Percentiles rank a stretch among this genome's conserved stretches.
Conservation (phyloP, 2,113 vertebrate species). For the Odobenus rosmarus region DNA sequence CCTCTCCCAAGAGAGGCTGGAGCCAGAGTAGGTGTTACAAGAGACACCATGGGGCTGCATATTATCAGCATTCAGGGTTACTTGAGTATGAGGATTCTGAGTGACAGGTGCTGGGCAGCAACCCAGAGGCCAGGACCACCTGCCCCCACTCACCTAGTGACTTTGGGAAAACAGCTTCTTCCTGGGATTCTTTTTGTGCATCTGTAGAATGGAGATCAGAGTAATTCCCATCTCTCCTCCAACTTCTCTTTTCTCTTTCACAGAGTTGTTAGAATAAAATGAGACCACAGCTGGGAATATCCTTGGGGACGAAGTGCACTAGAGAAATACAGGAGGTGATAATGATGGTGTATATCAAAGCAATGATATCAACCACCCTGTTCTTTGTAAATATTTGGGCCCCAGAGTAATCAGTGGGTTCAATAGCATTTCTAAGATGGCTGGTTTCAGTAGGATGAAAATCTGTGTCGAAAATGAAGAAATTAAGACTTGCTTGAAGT, state of each 20-base stretch:
- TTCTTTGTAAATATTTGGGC: not conserved
- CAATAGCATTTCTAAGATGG: not conserved
- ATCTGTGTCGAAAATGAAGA: not conserved
- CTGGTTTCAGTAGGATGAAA: not conserved
- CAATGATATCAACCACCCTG: slow-evolving; percentile 17
- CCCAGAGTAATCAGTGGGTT: not conserved
- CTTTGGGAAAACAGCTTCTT: not conserved
- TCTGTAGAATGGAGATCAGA: not conserved
- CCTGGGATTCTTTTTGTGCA: not conserved
- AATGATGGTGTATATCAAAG: not conserved
- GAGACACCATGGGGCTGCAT: not conserved
- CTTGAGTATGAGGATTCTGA: not conserved
- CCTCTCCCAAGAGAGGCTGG: not conserved
- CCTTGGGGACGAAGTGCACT: not conserved
- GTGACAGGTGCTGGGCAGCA: not conserved
- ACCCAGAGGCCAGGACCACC: not conserved
- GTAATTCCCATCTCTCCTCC: not conserved
- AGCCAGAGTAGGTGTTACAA: not conserved
- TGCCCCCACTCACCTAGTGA: not conserved
- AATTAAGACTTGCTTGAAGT: not conserved
- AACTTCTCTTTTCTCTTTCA: not conserved
- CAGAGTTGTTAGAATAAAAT: slow-evolving; percentile 32
- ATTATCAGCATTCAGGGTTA: not conserved
- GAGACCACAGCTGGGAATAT: not conserved
- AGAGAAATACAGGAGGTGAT: slow-evolving; percentile 10